phyloP scores from a whole-genome alignment of 2,888 invertebrate genomes.

The Leptinotarsa rubiginosa region DNA sequence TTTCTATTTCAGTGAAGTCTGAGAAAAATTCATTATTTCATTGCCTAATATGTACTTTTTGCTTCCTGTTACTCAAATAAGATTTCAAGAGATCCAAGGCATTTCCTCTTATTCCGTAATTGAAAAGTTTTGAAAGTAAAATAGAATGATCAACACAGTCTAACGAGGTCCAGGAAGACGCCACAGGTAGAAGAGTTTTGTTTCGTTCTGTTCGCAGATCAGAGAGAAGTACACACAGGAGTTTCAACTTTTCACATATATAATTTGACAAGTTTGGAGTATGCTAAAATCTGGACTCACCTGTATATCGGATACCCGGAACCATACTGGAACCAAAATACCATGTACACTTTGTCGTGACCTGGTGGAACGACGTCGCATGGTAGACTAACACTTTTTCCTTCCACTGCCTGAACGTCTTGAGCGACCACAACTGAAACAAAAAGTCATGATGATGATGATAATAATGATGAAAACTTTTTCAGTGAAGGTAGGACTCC shows the following conservation, averaged over 20 bases:
- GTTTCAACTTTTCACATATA: background rate
- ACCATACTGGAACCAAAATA: slow-evolving; percentile 91
- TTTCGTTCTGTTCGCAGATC: background rate
- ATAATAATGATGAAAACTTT: too few species aligned
- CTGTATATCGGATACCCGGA: slow-evolving; percentile 90
- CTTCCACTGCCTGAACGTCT: slow-evolving; percentile 89
- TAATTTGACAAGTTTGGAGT: background rate
- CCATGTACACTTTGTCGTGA: slow-evolving; percentile 91
- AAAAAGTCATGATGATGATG: slow-evolving; percentile 41
- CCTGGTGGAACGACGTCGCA: slow-evolving; percentile 87
- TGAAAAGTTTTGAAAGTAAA: too few species aligned
- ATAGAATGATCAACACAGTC: too few species aligned
- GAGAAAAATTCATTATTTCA: too few species aligned
- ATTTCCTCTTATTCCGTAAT: too few species aligned
- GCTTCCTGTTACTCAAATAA: too few species aligned
- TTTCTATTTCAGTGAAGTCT: too few species aligned
- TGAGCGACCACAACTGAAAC: slow-evolving; percentile 76
- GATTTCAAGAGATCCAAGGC: too few species aligned
- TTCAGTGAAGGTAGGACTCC: too few species aligned
- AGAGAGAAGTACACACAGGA: background rate
- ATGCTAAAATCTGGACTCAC: slow-evolving; percentile 67
- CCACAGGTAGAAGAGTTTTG: too few species aligned
- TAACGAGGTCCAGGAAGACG: too few species aligned
- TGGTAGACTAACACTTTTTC: slow-evolving; percentile 86
- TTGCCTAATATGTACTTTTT: too few species aligned